These are phyloP conservation scores for Paradisaea rubra DNA, from an alignment of 2,113 vertebrate genomes.

Conservation along the genomic window DNA sequence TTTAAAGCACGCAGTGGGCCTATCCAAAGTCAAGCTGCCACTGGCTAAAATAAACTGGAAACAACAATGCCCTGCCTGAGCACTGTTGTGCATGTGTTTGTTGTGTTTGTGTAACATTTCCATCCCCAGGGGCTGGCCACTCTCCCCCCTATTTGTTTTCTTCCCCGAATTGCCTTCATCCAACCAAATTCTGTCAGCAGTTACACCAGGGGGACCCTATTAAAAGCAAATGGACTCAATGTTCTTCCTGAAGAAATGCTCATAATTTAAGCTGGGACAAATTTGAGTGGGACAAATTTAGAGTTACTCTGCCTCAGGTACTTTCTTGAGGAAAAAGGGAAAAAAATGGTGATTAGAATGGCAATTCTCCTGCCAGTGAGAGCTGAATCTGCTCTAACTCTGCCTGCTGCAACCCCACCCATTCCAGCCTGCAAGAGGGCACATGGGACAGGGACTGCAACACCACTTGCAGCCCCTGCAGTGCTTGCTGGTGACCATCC, in stretches of 20 bases:
- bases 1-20: not conserved
- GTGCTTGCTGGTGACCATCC: not conserved
- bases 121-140: not conserved
- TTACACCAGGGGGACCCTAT: not conserved
- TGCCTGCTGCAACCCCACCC: not conserved
- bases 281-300: not conserved
- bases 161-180: conserved; percentile 25
- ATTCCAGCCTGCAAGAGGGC: not conserved
- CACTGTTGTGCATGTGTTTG: not conserved
- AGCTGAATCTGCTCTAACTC: not conserved
- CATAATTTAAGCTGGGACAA: not conserved
- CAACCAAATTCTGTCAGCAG: conserved; percentile 20
- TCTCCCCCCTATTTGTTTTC: not conserved
- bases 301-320: not conserved
- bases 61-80: not conserved
- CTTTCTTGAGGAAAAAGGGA: not conserved
- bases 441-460: not conserved
- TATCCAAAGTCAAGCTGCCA: not conserved
- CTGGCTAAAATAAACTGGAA: conserved; percentile 29
- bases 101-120: conserved; percentile 11
- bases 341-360: not conserved
- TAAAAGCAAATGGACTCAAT: conserved; percentile 23
- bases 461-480: not conserved
- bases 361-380: not conserved
- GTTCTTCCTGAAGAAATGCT: conserved; percentile 14